Percentiles rank a stretch among this genome's conserved stretches.
Evolutionary conservation across 2,888 invertebrate species (phyloP).

Genomic region (Charanyca ferruginea): DNA sequence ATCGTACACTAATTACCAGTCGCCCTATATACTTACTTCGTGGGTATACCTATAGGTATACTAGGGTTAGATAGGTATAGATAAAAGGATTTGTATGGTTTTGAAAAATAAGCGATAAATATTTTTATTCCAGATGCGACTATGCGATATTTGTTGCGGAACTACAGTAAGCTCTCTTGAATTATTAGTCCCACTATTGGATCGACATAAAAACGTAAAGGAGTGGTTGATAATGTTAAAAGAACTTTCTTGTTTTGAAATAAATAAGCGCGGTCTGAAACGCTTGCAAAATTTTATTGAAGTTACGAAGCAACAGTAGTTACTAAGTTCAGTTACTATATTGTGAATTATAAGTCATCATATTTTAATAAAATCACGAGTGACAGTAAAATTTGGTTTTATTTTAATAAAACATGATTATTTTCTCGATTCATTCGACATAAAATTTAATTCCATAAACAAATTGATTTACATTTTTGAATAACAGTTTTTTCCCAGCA

Average conservation of each 20-base stretch:
- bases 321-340: neutral
- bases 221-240: slow-evolving; percentile 82
- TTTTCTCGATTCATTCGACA: neutral
- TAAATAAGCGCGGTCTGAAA: slow-evolving; percentile 76
- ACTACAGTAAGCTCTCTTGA: slow-evolving; percentile 85
- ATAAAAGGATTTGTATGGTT: too few relatives aligned
- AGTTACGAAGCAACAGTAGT: slow-evolving; percentile 7
- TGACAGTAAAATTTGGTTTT: neutral
- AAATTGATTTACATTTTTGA: neutral
- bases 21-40: too few relatives aligned
- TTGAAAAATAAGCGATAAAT: neutral
- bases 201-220: slow-evolving; percentile 76
- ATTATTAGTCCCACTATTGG: slow-evolving; percentile 79
- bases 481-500: slow-evolving; percentile 5
- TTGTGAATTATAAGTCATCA: neutral
- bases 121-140: slow-evolving; percentile 76
- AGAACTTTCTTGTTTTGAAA: slow-evolving; percentile 72
- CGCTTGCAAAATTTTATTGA: slow-evolving; percentile 71
- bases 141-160: slow-evolving; percentile 84
- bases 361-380: neutral
- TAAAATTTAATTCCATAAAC: slow-evolving; percentile 8
- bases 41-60: too few relatives aligned
- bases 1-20: too few relatives aligned
- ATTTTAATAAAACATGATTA: too few relatives aligned
- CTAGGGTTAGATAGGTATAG: too few relatives aligned